phyloP scores from a whole-genome alignment of 2,113 vertebrate genomes.

The Nycticorax nycticorax region DNA sequence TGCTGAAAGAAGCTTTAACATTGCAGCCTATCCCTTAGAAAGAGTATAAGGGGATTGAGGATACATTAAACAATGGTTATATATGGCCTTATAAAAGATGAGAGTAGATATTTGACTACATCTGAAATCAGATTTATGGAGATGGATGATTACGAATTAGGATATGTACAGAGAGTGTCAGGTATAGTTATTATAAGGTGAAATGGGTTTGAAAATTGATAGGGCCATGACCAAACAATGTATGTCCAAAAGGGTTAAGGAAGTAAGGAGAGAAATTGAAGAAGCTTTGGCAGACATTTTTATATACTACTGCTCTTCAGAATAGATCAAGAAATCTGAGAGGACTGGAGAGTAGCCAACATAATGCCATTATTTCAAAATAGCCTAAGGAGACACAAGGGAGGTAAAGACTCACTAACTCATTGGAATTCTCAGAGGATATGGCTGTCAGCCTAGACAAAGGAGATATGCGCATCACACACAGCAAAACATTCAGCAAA shows the following conservation, averaged over 20 bases:
- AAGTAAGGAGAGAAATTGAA: conserved; percentile 35
- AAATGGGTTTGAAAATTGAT: conserved; percentile 38
- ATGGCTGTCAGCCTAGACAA: conserved; percentile 33
- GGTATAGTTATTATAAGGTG: neutral
- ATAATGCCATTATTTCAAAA: conserved; percentile 45
- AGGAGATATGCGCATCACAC: neutral
- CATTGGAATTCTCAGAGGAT: conserved; percentile 49
- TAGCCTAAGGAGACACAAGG: conserved; percentile 17
- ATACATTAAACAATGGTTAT: neutral
- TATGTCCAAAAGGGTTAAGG: neutral
- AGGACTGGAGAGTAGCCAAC: neutral
- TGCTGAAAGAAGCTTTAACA: neutral
- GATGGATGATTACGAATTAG: conserved; percentile 4
- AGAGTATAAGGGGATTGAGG: neutral
- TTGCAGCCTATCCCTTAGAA: neutral
- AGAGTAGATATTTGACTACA: neutral
- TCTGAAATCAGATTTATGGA: conserved; percentile 38
- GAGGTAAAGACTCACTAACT: conserved; percentile 16
- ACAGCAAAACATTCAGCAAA: conserved; percentile 2
- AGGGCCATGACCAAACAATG: neutral
- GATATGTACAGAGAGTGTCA: neutral
- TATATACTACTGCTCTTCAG: conserved; percentile 25
- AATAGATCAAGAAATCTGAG: conserved; percentile 29
- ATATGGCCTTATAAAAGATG: neutral
- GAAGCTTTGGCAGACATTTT: conserved; percentile 41